These are phyloP conservation scores for Oreonectes daqikongensis DNA, from an alignment of 2,797 vertebrate genomes.

Conservation along the genomic window DNA sequence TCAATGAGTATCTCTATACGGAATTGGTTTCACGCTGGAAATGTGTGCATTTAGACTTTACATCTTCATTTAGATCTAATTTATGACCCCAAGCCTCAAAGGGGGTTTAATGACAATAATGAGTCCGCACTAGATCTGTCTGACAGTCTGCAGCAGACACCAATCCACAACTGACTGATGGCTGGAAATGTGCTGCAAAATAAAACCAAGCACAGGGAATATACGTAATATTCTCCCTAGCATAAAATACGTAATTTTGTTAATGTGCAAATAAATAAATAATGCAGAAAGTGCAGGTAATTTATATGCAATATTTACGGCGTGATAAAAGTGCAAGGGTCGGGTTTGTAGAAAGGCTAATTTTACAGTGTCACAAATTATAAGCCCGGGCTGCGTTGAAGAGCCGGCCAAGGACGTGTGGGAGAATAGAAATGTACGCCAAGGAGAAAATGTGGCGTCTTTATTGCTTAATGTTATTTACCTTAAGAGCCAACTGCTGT, in stretches of 20 bases:
- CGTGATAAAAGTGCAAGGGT: slow-evolving; percentile 33
- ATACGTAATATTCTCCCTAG: no score
- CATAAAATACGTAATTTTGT: slow-evolving; percentile 18
- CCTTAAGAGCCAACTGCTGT: slow-evolving; percentile 1
- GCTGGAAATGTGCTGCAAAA: background rate
- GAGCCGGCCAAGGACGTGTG: slow-evolving; percentile 34
- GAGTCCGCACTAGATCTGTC: slow-evolving; percentile 5
- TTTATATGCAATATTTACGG: slow-evolving; percentile 47
- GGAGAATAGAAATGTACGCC: slow-evolving; percentile 26
- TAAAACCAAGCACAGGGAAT: background rate
- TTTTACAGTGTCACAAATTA: slow-evolving; percentile 46
- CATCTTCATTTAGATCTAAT: slow-evolving; percentile 10
- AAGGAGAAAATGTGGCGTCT: slow-evolving; percentile 21
- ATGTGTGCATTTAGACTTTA: background rate
- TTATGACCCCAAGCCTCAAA: background rate
- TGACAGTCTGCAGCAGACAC: background rate
- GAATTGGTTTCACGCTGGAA: background rate
- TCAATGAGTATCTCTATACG: background rate
- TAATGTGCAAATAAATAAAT: slow-evolving; percentile 17
- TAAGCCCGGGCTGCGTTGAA: slow-evolving; percentile 13
- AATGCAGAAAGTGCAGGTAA: slow-evolving; percentile 25
- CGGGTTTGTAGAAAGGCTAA: slow-evolving; percentile 43
- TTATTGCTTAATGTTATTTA: slow-evolving; percentile 5
- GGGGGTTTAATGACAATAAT: slow-evolving; percentile 13
- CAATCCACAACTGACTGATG: slow-evolving; percentile 9